Evolutionary conservation across 2,888 invertebrate genomes (phyloP).

Genomic region (Pachycephus smyrnensis): DNA sequence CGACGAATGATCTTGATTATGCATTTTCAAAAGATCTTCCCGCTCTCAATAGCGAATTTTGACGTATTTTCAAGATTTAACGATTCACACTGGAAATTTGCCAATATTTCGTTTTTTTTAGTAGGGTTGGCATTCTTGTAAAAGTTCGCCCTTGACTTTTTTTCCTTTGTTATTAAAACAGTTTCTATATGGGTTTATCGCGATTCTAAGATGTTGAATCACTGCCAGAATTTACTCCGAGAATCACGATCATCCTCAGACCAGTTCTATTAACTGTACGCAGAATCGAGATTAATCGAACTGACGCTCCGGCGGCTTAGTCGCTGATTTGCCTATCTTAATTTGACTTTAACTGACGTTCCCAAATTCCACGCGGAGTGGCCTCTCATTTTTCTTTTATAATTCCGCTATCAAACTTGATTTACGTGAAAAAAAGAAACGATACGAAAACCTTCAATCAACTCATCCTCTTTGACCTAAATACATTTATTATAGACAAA

Average conservation of each 20-base stretch:
- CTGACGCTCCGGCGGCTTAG: constrained; percentile 12
- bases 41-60: too few relatives aligned
- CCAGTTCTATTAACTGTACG: background rate
- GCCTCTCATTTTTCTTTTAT: background rate
- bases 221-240: constrained; percentile 11
- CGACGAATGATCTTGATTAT: background rate
- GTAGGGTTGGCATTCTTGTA: background rate
- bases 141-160: background rate
- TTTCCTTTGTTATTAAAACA: background rate
- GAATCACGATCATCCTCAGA: background rate
- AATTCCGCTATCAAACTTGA: background rate
- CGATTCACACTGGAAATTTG: background rate
- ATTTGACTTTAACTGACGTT: background rate
- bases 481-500: background rate
- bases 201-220: constrained; percentile 9
- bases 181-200: constrained; percentile 15
- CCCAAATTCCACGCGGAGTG: background rate
- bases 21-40: too few relatives aligned
- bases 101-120: background rate
- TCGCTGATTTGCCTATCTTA: background rate
- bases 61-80: too few relatives aligned
- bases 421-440: background rate
- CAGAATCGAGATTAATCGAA: constrained; percentile 28
- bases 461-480: background rate
- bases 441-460: background rate